phyloP scores from a whole-genome alignment of 2,888 invertebrate species.

The Coenonympha glycerion region DNA sequence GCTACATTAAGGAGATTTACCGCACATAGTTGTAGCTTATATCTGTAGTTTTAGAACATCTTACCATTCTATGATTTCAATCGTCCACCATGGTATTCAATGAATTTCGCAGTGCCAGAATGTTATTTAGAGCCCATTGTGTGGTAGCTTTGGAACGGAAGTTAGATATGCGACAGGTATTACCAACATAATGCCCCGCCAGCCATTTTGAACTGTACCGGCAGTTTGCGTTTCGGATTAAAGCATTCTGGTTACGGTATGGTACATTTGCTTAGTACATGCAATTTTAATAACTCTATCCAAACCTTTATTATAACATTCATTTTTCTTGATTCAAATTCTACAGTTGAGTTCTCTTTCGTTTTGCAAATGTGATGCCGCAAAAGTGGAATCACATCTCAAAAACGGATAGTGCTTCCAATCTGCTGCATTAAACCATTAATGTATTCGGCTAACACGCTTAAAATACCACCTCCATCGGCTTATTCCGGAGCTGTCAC shows the following conservation, averaged over 20 bases:
- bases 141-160: constrained; percentile 31
- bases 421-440: constrained; percentile 21
- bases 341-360: background rate
- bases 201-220: constrained; percentile 28
- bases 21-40: constrained; percentile 12
- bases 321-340: background rate
- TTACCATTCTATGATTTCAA: constrained; percentile 27
- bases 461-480: constrained; percentile 37
- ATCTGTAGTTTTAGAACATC: constrained; percentile 16
- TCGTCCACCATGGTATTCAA: constrained; percentile 30
- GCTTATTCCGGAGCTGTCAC: constrained; percentile 56
- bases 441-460: constrained; percentile 24
- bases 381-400: constrained; percentile 6
- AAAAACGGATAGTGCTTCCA: constrained; percentile 15
- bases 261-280: constrained; percentile 16
- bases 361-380: background rate
- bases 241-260: constrained; percentile 25
- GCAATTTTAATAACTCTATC: background rate
- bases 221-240: constrained; percentile 27
- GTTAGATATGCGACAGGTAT: constrained; percentile 34
- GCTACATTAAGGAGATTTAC: constrained; percentile 11
- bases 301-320: background rate
- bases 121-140: constrained; percentile 34
- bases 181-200: constrained; percentile 29
- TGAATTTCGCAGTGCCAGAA: constrained; percentile 29